Conservation (phyloP, 2,797 vertebrate genomes). For the Iguana delicatissima region DNA sequence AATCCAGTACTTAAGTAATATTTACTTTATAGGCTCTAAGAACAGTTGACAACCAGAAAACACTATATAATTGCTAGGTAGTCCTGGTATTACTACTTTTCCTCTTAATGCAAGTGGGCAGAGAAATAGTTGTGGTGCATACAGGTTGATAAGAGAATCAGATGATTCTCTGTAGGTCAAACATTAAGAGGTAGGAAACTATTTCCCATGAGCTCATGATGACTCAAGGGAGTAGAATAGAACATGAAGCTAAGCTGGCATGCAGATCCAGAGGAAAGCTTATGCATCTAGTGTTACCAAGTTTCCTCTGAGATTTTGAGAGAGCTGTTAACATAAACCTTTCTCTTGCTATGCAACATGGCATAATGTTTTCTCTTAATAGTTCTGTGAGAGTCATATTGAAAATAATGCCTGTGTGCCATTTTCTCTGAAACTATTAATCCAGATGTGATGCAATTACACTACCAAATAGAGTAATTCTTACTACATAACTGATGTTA, state of each 20-base stretch:
- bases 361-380: not conserved
- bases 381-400: no score
- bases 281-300: not conserved
- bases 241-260: constrained; percentile 16
- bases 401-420: no score
- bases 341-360: constrained; percentile 2
- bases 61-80: not conserved
- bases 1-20: not conserved
- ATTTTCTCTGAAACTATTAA: no score
- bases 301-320: constrained; percentile 5
- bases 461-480: no score
- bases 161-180: not conserved
- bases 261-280: not conserved
- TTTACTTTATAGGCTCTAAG: not conserved
- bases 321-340: not conserved
- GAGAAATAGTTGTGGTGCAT: not conserved
- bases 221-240: not conserved
- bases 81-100: not conserved
- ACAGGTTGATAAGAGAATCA: not conserved
- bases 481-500: no score
- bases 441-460: no score
- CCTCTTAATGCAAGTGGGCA: accelerated
- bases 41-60: not conserved
- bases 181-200: constrained; percentile 25
- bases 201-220: not conserved